Conservation (phyloP, 2,888 invertebrate species). For the Caenorhabditis imperialis region DNA sequence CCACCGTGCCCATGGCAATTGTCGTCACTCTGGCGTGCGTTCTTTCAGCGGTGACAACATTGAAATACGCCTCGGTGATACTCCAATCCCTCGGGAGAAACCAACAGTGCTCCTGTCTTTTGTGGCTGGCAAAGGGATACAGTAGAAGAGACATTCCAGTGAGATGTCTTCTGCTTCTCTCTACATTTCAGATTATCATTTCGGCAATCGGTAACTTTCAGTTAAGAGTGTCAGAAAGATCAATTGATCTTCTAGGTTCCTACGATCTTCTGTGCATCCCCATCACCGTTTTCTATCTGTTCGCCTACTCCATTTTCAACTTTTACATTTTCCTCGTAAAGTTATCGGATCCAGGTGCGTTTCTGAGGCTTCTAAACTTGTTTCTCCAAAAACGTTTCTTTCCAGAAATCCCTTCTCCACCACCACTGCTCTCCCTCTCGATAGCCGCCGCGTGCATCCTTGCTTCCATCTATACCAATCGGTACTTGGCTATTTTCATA, state of each 20-base stretch:
- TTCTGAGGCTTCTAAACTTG: neutral
- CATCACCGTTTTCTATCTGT: conserved; percentile 37
- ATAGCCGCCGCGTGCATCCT: conserved; percentile 28
- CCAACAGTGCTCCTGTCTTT: conserved; percentile 18
- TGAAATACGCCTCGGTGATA: conserved; percentile 42
- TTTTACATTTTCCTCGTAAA: conserved; percentile 45
- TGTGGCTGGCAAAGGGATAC: conserved; percentile 40
- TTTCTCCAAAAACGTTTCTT: too few relatives aligned
- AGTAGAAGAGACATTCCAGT: conserved; percentile 43
- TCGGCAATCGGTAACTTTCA: conserved; percentile 44
- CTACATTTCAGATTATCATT: conserved; percentile 32
- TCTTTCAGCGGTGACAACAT: conserved; percentile 45
- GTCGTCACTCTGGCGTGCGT: conserved; percentile 41
- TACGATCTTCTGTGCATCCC: conserved; percentile 56
- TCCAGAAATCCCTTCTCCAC: conserved; percentile 46
- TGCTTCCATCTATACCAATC: conserved; percentile 33
- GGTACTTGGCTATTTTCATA: conserved; percentile 29
- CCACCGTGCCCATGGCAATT: conserved; percentile 46
- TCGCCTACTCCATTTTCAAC: conserved; percentile 49
- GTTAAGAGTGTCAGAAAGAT: too few relatives aligned
- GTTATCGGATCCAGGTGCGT: conserved; percentile 21
- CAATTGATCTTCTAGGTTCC: conserved; percentile 22
- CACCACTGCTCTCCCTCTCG: conserved; percentile 28
- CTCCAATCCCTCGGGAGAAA: conserved; percentile 38
- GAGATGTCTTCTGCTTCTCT: conserved; percentile 30